Percentiles rank a stretch among this genome's conserved stretches.
These are phyloP conservation scores for Clivina fossor DNA, from an alignment of 2,888 invertebrate species.

Conservation along the genomic window DNA sequence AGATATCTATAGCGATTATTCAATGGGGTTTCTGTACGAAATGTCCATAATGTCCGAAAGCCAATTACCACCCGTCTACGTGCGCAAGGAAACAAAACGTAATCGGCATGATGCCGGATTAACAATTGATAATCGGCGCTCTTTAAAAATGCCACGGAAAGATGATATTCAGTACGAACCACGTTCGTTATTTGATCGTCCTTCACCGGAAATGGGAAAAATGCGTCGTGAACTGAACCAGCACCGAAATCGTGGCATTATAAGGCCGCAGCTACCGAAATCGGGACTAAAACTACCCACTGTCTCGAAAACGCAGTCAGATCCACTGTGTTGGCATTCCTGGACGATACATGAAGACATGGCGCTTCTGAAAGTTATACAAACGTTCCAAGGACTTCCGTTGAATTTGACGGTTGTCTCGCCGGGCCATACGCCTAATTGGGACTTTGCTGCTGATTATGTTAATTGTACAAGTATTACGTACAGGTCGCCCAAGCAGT, in stretches of 20 bases:
- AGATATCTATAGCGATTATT: slow-evolving; percentile 87
- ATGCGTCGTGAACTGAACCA: slow-evolving; percentile 76
- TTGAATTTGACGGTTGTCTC: slow-evolving; percentile 73
- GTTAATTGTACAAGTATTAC: slow-evolving; percentile 85
- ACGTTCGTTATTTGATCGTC: slow-evolving; percentile 79
- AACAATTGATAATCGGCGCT: slow-evolving; percentile 55
- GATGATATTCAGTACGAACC: slow-evolving; percentile 78
- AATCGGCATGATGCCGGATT: slow-evolving; percentile 67
- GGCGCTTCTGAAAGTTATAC: slow-evolving; percentile 79
- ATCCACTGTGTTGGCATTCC: slow-evolving; percentile 73
- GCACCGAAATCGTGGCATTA: slow-evolving; percentile 50
- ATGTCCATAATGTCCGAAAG: slow-evolving; percentile 72
- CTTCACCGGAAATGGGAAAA: slow-evolving; percentile 72
- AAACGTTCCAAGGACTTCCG: slow-evolving; percentile 72
- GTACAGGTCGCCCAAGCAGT: slow-evolving; percentile 88
- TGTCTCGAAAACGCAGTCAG: slow-evolving; percentile 56
- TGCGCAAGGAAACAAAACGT: slow-evolving; percentile 75
- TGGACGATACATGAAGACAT: slow-evolving; percentile 93
- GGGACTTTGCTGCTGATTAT: slow-evolving; percentile 92
- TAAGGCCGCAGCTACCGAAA: slow-evolving; percentile 57
- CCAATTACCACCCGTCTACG: slow-evolving; percentile 76
- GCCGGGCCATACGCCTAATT: slow-evolving; percentile 88
- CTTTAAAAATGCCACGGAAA: slow-evolving; percentile 64
- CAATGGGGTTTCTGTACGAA: slow-evolving; percentile 84
- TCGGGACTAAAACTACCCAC: slow-evolving; percentile 59